Conservation (phyloP, 1,140 invertebrate genomes). For the Trichonephila clavipes region DNA sequence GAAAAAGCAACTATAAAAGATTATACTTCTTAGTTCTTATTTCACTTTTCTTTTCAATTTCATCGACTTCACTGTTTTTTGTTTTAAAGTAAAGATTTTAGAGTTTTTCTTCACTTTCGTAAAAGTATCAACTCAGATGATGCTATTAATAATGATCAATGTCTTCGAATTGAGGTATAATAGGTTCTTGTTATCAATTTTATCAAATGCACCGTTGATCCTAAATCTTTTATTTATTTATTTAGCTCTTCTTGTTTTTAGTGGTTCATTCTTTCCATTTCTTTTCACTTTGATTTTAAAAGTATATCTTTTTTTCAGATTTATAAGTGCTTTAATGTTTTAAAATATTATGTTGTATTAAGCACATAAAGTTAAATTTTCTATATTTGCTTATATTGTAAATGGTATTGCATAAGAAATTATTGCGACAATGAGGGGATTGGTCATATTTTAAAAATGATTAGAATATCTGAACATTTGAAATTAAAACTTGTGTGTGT, state of each 20-base stretch:
- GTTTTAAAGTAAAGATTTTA: not conserved
- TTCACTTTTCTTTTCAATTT: conserved; percentile 30
- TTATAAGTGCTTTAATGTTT: too few relatives aligned
- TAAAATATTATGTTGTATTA: too few relatives aligned
- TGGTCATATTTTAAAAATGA: not conserved
- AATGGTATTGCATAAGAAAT: too few relatives aligned
- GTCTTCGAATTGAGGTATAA: not conserved
- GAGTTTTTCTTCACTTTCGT: conserved; percentile 2
- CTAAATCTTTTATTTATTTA: not conserved
- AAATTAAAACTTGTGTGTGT: too few relatives aligned
- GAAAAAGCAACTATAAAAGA: conserved; percentile 22
- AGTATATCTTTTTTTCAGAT: not conserved
- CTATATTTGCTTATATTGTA: too few relatives aligned
- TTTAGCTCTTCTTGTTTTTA: not conserved
- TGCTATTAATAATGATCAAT: not conserved
- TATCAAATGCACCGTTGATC: not conserved
- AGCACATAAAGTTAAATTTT: too few relatives aligned
- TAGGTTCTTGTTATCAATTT: not conserved
- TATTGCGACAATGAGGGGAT: not conserved
- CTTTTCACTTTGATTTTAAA: not conserved
- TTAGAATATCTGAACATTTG: too few relatives aligned
- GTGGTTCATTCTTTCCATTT: not conserved
- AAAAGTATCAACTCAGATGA: not conserved
- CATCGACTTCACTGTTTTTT: not conserved
- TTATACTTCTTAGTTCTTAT: not conserved